Base-by-base conservation (phyloP, 2,888 invertebrate species). In the Thera obeliscata region DNA sequence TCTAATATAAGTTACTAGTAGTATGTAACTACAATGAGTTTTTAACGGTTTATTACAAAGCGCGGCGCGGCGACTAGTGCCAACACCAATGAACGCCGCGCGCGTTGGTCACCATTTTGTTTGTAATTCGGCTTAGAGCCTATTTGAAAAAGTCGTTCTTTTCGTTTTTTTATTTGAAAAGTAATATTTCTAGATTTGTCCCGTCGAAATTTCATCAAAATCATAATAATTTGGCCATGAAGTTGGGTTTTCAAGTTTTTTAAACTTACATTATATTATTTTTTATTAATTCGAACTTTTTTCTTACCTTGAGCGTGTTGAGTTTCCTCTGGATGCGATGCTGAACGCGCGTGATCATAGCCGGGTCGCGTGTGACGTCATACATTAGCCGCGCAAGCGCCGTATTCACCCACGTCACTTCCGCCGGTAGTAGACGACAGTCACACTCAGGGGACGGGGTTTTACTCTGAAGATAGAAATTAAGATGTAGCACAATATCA, bases 271-370 rank as follows among this genome's bases (percentile, higher is more conserved):
- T 22, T 22, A 22, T 22, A 22, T 22, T 22, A 22, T 22, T 22
- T 22, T 22, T 22, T 22, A 38, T 38, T 38, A 0, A 38, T 4
- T 38, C 3, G 5, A 38, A 41, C 41, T 41, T 35, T 85, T 82
- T 22, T 1, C 22, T 22, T 81, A 97, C 96, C 93, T 97, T 97
- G 75, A 98, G 96, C 68, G 97, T 96, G 67, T 96, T 95, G 2
- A 98, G 93, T 91, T 98, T 98, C 81, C 96, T 95, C 89, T 98
- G 98, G 82, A 98, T 96, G 82, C 96, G 95, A 61, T 96, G 95
- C 83, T 96, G 96, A 49, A 98, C 94, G 70, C 95, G 94, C 66
- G 94, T 93, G 49, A 95, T 95, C 93, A 97, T 96, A 68, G 90
- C 88, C 1, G 95, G 94, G 83, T 97, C 96, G 46, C 96, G 95